Base-by-base conservation (phyloP, 1,140 invertebrate genomes). In the Calycopis cecrops region DNA sequence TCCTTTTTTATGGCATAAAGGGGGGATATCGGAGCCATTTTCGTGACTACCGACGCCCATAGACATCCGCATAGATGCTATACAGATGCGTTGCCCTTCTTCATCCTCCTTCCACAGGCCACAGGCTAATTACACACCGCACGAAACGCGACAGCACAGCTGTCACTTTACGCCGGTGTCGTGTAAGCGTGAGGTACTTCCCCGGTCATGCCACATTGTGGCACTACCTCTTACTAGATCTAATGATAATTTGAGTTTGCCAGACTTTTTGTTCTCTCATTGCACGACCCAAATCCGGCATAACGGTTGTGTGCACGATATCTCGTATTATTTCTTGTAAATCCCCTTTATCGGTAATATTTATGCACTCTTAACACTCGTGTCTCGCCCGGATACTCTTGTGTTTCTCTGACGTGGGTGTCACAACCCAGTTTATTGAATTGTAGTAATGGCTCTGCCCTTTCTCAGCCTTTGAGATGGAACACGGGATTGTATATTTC, bases 341-440 rank as follows among this genome's bases (percentile, higher is more conserved):
- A 76, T 65, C 67, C 52, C 64, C 61, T 76, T 82, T 84, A 84
- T 84, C 77, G 64, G 61, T 60, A 55, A 79, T 78, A 81, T 82
- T 82, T 84, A 84, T 84, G 59, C 67, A 67, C 72, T 63, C 71
- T 80, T 68, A 73, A 73, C 63, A 65, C 69, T 62, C 70, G 62
- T 76, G 76, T 79, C 78, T 81, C 67, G 57, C 58, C 55, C 52
- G 56, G 61, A 59, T 34, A 21, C 34, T 65, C 67, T 73, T 71
- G 68, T 75, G 71, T 79, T 73, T 74, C 66, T 59, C 62, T 72
- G 64, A 73, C 69, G 78, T 81, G 76, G 76, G 76, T 73, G 78
- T 79, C 65, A 71, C 73, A 66, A 63, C 65, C 62, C 69, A 73
- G 69, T 73, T 77, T 73, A 70, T 74, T 70, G 69, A 67, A 74